phyloP scores from a whole-genome alignment of 2,888 invertebrate genomes.

The Pterostichus madidus region DNA sequence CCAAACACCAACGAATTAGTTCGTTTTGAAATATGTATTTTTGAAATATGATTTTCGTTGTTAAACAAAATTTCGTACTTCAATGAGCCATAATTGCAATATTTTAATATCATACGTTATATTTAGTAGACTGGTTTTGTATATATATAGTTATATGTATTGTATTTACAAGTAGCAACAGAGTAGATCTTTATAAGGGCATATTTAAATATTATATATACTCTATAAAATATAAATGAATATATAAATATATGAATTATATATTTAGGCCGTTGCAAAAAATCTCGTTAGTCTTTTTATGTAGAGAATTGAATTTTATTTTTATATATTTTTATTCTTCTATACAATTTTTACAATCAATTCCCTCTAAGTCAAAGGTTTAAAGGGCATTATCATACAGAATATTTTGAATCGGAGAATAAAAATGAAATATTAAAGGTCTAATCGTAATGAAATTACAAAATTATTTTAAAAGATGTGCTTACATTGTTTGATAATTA shows the following conservation, averaged over 20 bases:
- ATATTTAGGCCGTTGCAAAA: conserved; percentile 47
- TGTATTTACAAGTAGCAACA: conserved; percentile 58
- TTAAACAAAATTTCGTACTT: conserved; percentile 54
- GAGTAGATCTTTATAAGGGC: conserved; percentile 64
- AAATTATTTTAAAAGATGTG: too few relatives aligned
- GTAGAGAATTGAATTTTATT: conserved; percentile 27
- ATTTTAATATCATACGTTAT: conserved; percentile 57
- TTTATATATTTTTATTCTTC: conserved; percentile 58
- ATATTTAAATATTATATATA: conserved; percentile 65
- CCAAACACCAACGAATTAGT: conserved; percentile 47
- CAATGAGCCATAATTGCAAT: conserved; percentile 65
- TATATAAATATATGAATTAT: conserved; percentile 66
- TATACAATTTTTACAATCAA: not conserved
- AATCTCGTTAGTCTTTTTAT: conserved; percentile 57
- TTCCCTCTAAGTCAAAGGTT: not conserved
- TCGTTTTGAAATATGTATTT: conserved; percentile 50
- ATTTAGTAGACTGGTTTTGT: conserved; percentile 65
- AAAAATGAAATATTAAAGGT: too few relatives aligned
- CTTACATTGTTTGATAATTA: too few relatives aligned
- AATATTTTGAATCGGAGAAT: too few relatives aligned
- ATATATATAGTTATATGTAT: conserved; percentile 58
- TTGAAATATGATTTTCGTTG: conserved; percentile 49
- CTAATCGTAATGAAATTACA: too few relatives aligned
- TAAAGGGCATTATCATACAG: too few relatives aligned
- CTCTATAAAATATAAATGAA: conserved; percentile 64